Percentiles rank a stretch among this genome's conserved stretches.
Evolutionary conservation across 2,888 invertebrate genomes (phyloP).

Genomic region (Cartodere bifasciata): DNA sequence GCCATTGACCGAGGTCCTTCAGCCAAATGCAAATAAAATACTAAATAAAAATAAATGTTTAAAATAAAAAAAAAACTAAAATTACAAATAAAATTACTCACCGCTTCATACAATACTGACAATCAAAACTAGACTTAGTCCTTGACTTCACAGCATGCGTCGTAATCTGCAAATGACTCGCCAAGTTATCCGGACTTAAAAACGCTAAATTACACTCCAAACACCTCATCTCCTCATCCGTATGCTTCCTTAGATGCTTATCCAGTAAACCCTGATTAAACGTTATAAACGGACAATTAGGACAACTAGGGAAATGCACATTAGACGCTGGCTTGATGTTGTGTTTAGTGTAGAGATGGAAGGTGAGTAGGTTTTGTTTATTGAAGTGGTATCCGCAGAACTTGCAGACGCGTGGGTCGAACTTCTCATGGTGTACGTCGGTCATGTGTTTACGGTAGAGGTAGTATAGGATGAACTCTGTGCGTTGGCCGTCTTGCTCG

Average conservation of each 20-base stretch:
- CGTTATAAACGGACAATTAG: slow-evolving; percentile 61
- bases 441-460: slow-evolving; percentile 71
- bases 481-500: slow-evolving; percentile 43
- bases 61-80: no score
- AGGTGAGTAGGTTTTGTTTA: slow-evolving; percentile 59
- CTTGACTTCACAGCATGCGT: slow-evolving; percentile 35
- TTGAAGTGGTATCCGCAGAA: slow-evolving; percentile 69
- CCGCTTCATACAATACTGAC: slow-evolving; percentile 67
- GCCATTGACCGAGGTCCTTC: no score
- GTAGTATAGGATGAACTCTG: slow-evolving; percentile 65
- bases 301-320: slow-evolving; percentile 59
- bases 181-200: slow-evolving; percentile 32
- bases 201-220: slow-evolving; percentile 45
- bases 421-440: slow-evolving; percentile 65
- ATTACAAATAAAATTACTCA: no score
- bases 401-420: slow-evolving; percentile 67
- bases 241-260: slow-evolving; percentile 56
- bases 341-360: slow-evolving; percentile 72
- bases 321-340: slow-evolving; percentile 41
- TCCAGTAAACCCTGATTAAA: slow-evolving; percentile 56
- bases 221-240: slow-evolving; percentile 40
- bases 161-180: slow-evolving; percentile 43
- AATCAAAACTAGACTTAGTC: slow-evolving; percentile 35
- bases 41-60: no score
- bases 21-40: no score